Base-by-base conservation (phyloP, 2,888 invertebrate genomes). In the Hartigia nigra region DNA sequence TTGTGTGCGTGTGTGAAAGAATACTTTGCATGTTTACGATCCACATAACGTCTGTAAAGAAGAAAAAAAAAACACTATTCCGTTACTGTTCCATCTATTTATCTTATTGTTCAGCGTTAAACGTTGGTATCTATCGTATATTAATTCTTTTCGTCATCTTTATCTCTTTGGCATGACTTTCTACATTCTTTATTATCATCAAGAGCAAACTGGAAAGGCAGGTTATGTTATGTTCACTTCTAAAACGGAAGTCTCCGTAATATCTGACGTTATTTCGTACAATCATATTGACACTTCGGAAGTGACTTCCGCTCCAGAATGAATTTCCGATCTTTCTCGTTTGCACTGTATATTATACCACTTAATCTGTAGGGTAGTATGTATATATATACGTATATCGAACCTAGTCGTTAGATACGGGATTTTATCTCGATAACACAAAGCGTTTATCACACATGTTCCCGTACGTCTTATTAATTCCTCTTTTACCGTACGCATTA, bases 1-100 rank as follows among this genome's bases (percentile, higher is more conserved):
- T 31, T 75, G 34, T 37, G 75, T 36, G 75, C 75, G 74, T 72
- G 72, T 72, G 34, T 23, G 72, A 31, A n/a, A 35, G 31, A 35
- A 72, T 35, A 76, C 74, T 79, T 32, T 76, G 78, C 78, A 76
- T 32, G 76, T 70, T 55, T 74, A 23, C 23, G 23, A 39, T 39
- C 39, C 14, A 39, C 23, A 37, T 37, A 37, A 37, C 37, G 3
- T 12, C 12, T 4, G 12, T 37, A 12, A 37, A 37, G 37, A 12
- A 37, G 12, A 12, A 37, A 37, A 37, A 37, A 23, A 23, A 5
- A 23, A 9, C 55, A 55, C 55, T 55, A 55, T 55, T 23, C 9
- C 55, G 55, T 55, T 23, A 23, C 55, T 55, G 23, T 55, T 23
- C 55, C 23, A 35, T 35, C 35, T 35, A 23, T 55, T 9, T 55